These are phyloP conservation scores for Gnathonemus echidnorhynchus DNA, from an alignment of 2,113 vertebrate species.

Conservation along the genomic window DNA sequence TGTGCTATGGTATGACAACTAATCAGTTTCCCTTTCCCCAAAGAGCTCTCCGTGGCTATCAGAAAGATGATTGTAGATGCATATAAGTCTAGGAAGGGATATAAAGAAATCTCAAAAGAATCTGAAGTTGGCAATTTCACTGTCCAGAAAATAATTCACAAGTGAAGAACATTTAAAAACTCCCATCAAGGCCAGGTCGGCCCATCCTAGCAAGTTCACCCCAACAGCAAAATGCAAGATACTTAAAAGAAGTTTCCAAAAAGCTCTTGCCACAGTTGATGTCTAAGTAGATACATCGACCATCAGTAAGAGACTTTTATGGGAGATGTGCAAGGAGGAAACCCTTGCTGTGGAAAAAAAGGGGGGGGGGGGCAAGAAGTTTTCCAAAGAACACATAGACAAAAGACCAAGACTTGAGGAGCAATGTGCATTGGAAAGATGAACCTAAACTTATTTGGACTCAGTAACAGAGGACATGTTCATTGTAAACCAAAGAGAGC, in stretches of 20 bases:
- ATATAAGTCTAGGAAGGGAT: background rate
- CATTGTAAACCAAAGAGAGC: background rate
- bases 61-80: background rate
- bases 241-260: background rate
- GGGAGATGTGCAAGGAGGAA: background rate
- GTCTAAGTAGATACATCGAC: background rate
- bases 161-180: background rate
- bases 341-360: background rate
- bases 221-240: background rate
- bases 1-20: no score
- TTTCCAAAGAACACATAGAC: no score
- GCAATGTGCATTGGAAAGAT: no score
- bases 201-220: background rate
- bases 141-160: background rate
- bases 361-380: no score
- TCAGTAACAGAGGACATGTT: background rate
- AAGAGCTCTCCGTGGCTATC: background rate
- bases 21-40: background rate
- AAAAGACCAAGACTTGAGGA: no score
- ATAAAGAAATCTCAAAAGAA: background rate
- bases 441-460: background rate
- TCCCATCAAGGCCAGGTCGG: background rate
- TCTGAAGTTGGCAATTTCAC: background rate
- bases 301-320: background rate
- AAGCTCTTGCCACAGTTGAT: background rate